Conservation (phyloP, 1,140 invertebrate species). For the Microplitis mediator region DNA sequence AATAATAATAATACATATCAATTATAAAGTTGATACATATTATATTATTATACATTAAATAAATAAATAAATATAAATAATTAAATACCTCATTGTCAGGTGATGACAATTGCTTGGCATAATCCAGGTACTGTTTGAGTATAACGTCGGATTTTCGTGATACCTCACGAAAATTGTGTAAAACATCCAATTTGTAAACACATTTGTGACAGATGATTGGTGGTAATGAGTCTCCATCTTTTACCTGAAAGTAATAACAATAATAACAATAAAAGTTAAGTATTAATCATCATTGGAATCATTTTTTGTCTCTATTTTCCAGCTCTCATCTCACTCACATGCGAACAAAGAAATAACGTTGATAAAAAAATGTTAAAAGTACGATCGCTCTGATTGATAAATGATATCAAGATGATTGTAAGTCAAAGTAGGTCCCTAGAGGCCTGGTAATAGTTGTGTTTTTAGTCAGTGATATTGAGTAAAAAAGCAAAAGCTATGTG, state of each 20-base stretch:
- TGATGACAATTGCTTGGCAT: slow-evolving; percentile 57
- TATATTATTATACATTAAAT: not conserved
- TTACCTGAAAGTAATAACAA: slow-evolving; percentile 51
- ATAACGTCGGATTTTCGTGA: slow-evolving; percentile 62
- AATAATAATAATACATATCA: not conserved
- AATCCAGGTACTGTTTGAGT: slow-evolving; percentile 64
- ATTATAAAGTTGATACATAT: not conserved
- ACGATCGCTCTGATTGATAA: not conserved
- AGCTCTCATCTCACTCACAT: too few relatives aligned
- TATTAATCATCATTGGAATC: not conserved
- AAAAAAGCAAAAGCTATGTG: slow-evolving; percentile 9
- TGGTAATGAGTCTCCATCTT: slow-evolving; percentile 61
- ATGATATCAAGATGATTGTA: not conserved
- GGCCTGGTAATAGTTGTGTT: too few relatives aligned
- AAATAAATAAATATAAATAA: not conserved
- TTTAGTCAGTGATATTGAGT: not conserved
- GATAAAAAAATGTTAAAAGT: too few relatives aligned
- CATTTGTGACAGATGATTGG: slow-evolving; percentile 62
- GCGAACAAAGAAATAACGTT: too few relatives aligned
- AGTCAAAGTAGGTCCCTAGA: not conserved
- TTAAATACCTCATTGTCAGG: slow-evolving; percentile 51
- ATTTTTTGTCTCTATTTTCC: too few relatives aligned
- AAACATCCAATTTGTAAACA: slow-evolving; percentile 60
- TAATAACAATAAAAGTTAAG: not conserved
- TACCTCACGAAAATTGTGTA: slow-evolving; percentile 61